Evolutionary conservation across 2,797 vertebrate genomes (phyloP), one percentile per base, ranked within the genome.

Genomic region (Fratercula arctica): DNA sequence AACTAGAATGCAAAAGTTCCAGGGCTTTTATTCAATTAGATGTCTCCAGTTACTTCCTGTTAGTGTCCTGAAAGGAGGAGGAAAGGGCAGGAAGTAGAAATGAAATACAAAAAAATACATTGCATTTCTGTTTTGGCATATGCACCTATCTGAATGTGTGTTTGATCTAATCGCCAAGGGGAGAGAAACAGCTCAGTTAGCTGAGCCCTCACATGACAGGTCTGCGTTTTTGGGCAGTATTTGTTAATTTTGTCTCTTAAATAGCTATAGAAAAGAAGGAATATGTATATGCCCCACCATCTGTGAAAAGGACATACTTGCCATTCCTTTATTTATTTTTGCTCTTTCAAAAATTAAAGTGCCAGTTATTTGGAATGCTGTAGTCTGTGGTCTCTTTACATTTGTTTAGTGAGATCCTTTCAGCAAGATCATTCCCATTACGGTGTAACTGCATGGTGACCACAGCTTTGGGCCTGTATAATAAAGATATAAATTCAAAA

Each of bases 331-430:
- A 96, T 97, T 97, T 96, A 96, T 97, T 98, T 97, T 95, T 95
- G 60, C 94, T 97, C 96, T 97, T 96, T 95, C 89, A 89, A 95
- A 95, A 96, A 97, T 98, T 96, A 96, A 98, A 98, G 83, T 97
- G 97, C 92, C 96, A 96, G 73, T 93, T 95, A 95, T 89, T 97
- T 97, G 97, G 97, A 98, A 98, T 97, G 97, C 96, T 96, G 89
- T 97, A 94, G 89, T 96, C 97, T 96, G 95, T 97, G 97, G 95
- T 97, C 98, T 97, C 97, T 97, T 97, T 94, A 95, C 48, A 25
- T 95, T 87, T 90, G 92, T 95, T 97, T 96, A 93, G 45, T 82
- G 96, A 97, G 96, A 97, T 95, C 89, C 85, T 82, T 96, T 94
- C 91, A 80, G 50, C 83, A 91, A 87, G 84, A 84, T 95, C 93